Evolutionary conservation across 2,113 vertebrate species (phyloP), one percentile per base, ranked within the genome.

Genomic region (Trinectes maculatus): DNA sequence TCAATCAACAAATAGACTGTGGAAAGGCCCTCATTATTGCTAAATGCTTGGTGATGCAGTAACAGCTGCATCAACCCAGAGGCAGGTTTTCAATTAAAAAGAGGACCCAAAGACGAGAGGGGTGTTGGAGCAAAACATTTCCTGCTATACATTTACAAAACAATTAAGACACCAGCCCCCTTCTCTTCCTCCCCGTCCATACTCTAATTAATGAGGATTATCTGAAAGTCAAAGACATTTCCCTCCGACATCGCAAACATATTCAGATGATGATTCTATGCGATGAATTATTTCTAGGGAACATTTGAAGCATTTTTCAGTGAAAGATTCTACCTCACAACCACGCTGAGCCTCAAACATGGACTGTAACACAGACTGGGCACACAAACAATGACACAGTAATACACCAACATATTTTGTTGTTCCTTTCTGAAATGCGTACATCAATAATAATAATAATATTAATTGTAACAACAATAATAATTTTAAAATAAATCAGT

Each of bases 11-110:
- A 56, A 29, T 54, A 49, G 49, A 67, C 64, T 65, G 74, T 57
- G 80, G 56, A 82, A 83, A 72, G 66, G 11, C 31, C 60, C 26
- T 57, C 24, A 19, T 74, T 58, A 70, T 64, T 80, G 64, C 67
- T 28, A 64, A 80, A 82, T 55, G 58, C 52, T 68, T 70, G 42
- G 42, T 54, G 36, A 66, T 61, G 66, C 60, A 86, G 77, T 75
- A 81, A 73, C 49, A 72, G 33, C 67, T 54, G 57, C 55, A 66
- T 72, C 19, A 79, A 72, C 51, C 65, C 55, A 72, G 42, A 74
- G 60, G 62, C 53, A 78, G 40, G 46, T 56, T 82, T 85, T 76
- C 62, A 74, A 79, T 80, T 67, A 74, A 73, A 55, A 61, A 71
- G 29, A 25, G 63, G 51, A 59, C 28, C 64, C 56, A 65, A 2